These are phyloP conservation scores for Xestia xanthographa DNA, from an alignment of 2,888 invertebrate species.

Conservation along the genomic window DNA sequence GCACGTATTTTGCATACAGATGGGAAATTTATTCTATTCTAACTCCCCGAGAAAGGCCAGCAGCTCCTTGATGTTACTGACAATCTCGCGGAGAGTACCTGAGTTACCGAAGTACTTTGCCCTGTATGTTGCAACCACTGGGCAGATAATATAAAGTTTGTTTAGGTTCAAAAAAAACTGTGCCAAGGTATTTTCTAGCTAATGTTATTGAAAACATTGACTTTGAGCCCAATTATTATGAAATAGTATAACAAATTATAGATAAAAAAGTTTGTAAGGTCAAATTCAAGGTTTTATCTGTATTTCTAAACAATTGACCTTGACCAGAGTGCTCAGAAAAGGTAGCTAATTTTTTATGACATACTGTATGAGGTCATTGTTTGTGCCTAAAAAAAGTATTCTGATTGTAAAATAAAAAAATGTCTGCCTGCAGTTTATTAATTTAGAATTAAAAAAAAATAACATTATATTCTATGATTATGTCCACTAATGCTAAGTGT, in stretches of 20 bases:
- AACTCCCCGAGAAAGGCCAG: no score
- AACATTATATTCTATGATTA: background rate
- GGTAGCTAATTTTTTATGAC: constrained; percentile 2
- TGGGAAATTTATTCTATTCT: no score
- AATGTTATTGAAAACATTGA: constrained; percentile 29
- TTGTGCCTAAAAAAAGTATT: background rate
- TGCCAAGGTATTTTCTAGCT: constrained; percentile 34
- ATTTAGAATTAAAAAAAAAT: background rate
- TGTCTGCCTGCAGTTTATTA: background rate
- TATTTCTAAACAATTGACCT: constrained; percentile 37
- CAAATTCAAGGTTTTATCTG: constrained; percentile 48
- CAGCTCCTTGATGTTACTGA: no score
- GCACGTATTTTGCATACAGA: no score
- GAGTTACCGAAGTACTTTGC: no score
- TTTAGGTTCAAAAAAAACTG: background rate
- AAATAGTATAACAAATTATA: constrained; percentile 10
- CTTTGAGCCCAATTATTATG: background rate
- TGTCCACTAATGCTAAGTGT: no score
- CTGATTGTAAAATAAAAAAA: background rate
- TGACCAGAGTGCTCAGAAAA: constrained; percentile 22
- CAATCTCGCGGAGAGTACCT: no score
- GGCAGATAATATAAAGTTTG: no score
- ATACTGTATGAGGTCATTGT: constrained; percentile 17
- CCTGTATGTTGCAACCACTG: no score
- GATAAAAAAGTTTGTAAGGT: constrained; percentile 48